phyloP scores from a whole-genome alignment of 2,113 vertebrate species.

The Bujurquina vittata region DNA sequence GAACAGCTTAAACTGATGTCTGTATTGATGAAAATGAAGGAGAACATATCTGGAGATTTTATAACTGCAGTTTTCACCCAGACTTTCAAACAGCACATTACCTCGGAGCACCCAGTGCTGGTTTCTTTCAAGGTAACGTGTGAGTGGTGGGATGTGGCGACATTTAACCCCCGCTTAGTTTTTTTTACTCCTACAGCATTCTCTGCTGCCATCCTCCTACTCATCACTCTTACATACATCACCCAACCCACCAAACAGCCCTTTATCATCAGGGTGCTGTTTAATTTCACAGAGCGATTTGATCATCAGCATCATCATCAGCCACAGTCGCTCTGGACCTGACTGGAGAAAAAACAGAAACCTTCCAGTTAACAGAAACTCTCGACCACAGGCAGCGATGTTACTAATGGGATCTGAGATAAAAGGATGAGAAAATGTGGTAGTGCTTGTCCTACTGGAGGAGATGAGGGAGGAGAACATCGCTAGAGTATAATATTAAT shows the following conservation, averaged over 20 bases:
- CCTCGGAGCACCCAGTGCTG: neutral
- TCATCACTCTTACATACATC: conserved; percentile 45
- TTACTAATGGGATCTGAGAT: neutral
- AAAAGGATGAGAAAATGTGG: neutral
- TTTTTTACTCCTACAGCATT: conserved; percentile 59
- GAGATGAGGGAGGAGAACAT: neutral
- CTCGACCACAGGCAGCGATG: neutral
- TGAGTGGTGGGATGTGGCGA: conserved; percentile 48
- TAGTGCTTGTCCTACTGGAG: neutral
- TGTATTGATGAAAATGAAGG: neutral
- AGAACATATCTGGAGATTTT: neutral
- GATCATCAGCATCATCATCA: conserved; percentile 17
- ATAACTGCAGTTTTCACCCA: neutral
- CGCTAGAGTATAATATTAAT: neutral
- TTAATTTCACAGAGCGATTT: conserved; percentile 39
- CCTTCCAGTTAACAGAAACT: neutral
- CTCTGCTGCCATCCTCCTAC: conserved; percentile 63
- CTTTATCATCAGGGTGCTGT: conserved; percentile 21
- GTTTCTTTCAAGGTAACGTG: conserved; percentile 25
- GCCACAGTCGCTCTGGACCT: conserved; percentile 1
- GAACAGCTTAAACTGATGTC: neutral
- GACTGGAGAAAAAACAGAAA: neutral
- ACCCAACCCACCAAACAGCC: conserved; percentile 7
- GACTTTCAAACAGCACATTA: neutral
- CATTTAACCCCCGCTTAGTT: conserved; percentile 39